A percentile compares a stretch with the other conserved stretches of the same genome.
phyloP scores from a whole-genome alignment of 2,797 vertebrate species.

The Hyperoplus immaculatus region DNA sequence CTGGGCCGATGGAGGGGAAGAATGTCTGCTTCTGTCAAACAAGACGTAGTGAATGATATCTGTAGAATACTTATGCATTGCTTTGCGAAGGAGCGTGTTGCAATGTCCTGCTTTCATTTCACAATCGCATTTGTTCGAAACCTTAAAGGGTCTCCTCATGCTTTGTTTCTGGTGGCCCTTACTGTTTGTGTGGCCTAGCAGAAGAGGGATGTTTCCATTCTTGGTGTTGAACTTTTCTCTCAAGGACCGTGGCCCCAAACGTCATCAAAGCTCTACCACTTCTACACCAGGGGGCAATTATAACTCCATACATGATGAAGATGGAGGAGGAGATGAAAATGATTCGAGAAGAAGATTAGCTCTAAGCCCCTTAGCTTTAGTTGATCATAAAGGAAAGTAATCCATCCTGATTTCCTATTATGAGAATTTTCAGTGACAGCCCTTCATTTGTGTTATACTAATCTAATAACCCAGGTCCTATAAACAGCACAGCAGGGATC shows the following conservation, averaged over 20 bases:
- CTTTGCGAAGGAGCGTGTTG: slow-evolving; percentile 20
- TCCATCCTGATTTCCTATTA: not conserved
- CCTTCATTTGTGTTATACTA: slow-evolving; percentile 51
- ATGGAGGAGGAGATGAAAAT: slow-evolving; percentile 10
- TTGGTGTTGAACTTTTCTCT: slow-evolving; percentile 63
- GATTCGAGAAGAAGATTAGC: slow-evolving; percentile 3
- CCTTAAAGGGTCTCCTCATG: slow-evolving; percentile 3
- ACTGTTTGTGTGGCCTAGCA: slow-evolving; percentile 45
- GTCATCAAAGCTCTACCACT: slow-evolving; percentile 55
- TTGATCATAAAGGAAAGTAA: slow-evolving; percentile 28
- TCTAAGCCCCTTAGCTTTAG: slow-evolving; percentile 12
- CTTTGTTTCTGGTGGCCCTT: slow-evolving; percentile 24
- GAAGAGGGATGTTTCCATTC: slow-evolving; percentile 71
- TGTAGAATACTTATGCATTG: slow-evolving; percentile 38
- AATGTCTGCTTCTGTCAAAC: slow-evolving; percentile 65
- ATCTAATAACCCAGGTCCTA: slow-evolving; percentile 63
- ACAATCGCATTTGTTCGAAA: slow-evolving; percentile 13
- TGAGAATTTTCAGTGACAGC: slow-evolving; percentile 36
- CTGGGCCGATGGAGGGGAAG: slow-evolving; percentile 46
- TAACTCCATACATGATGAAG: slow-evolving; percentile 39
- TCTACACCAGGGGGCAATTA: slow-evolving; percentile 58
- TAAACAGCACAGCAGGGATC: slow-evolving; percentile 58
- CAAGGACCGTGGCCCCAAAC: slow-evolving; percentile 49
- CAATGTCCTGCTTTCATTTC: slow-evolving; percentile 39
- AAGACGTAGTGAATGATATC: slow-evolving; percentile 62